These are phyloP conservation scores for Nasonia oneida DNA, from an alignment of 2,888 invertebrate species.

Conservation along the genomic window DNA sequence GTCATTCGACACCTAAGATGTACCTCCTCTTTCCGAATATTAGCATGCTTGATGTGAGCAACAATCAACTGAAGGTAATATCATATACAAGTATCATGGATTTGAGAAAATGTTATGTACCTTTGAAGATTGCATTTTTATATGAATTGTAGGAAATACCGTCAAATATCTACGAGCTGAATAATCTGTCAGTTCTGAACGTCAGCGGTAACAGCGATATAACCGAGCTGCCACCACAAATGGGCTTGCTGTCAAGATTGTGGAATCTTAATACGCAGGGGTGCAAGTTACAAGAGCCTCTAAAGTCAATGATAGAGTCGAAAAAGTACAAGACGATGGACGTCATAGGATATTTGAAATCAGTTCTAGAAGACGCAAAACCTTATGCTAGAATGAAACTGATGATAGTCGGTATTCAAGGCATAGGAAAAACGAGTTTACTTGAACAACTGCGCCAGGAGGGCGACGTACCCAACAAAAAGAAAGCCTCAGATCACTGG, in stretches of 20 bases:
- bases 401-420: conserved; percentile 96
- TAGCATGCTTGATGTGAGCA: conserved; percentile 96
- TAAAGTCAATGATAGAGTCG: conserved; percentile 93
- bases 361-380: conserved; percentile 92
- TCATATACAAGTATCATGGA: background rate
- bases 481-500: conserved; percentile 91
- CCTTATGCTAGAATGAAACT: conserved; percentile 97
- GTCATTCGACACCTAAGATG: conserved; percentile 71
- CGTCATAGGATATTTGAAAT: conserved; percentile 94
- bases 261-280: conserved; percentile 98
- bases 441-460: conserved; percentile 93
- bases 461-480: conserved; percentile 86
- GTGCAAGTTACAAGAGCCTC: conserved; percentile 92
- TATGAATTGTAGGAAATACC: conserved; percentile 84
- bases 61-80: conserved; percentile 85
- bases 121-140: background rate
- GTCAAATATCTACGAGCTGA: conserved; percentile 90
- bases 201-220: conserved; percentile 93
- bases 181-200: conserved; percentile 95
- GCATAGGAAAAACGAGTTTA: conserved; percentile 92
- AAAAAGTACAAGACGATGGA: conserved; percentile 98
- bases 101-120: background rate
- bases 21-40: conserved; percentile 93
- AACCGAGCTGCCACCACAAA: conserved; percentile 94
- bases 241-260: conserved; percentile 95